Conservation (phyloP, 2,113 vertebrate species). For the Aegithalos caudatus region DNA sequence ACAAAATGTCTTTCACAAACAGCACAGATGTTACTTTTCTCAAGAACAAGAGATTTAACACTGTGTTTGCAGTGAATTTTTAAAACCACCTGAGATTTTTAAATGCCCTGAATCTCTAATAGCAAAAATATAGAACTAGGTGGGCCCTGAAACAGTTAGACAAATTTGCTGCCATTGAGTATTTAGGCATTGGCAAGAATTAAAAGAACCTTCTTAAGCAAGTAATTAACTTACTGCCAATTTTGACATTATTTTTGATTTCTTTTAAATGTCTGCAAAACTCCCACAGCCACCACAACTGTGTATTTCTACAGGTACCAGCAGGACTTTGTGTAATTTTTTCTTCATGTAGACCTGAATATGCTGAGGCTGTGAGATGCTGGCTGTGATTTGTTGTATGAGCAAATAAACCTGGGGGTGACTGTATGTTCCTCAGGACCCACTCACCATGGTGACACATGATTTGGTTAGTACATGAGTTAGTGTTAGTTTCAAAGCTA, state of each 20-base stretch:
- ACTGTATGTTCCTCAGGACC: neutral
- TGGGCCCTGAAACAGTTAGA: neutral
- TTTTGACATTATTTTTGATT: neutral
- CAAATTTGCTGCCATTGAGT: neutral
- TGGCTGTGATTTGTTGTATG: neutral
- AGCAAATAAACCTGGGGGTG: neutral
- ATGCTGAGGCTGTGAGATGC: neutral
- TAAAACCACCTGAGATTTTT: neutral
- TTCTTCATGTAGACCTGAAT: neutral
- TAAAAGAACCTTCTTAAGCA: neutral
- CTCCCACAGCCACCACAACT: neutral
- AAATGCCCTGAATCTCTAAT: neutral
- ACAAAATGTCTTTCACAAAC: neutral
- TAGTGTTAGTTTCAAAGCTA: neutral
- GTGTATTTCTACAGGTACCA: neutral
- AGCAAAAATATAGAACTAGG: neutral
- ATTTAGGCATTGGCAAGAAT: neutral
- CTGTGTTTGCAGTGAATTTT: neutral
- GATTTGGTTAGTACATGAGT: neutral
- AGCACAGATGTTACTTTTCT: neutral
- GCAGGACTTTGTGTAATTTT: neutral
- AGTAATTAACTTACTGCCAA: neutral
- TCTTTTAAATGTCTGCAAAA: neutral
- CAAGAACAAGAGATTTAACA: neutral
- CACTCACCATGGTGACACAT: neutral